Percentiles rank a stretch among this genome's conserved stretches.
Evolutionary conservation across 2,113 vertebrate genomes (phyloP).

Genomic region (Hystrix brachyura): DNA sequence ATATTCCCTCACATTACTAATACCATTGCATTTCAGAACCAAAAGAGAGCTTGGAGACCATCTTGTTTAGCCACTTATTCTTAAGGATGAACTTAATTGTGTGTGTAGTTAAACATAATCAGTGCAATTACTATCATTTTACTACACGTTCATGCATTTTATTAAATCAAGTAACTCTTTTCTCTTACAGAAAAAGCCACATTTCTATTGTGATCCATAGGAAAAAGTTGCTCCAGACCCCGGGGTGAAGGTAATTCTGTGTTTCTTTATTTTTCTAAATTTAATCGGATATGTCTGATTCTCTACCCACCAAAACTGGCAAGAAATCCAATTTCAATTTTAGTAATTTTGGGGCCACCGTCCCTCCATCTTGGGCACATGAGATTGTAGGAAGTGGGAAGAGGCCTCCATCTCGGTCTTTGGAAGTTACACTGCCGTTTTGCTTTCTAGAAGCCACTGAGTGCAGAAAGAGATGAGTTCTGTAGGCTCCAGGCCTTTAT

Average conservation of each 20-base stretch:
- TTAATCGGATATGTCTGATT: constrained; percentile 33
- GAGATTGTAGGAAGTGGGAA: neutral
- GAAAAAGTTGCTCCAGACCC: neutral
- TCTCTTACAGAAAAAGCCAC: constrained; percentile 53
- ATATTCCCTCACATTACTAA: neutral
- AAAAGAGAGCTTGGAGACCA: constrained; percentile 8
- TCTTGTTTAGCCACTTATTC: constrained; percentile 12
- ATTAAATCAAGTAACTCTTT: constrained; percentile 56
- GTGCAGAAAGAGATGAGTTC: neutral
- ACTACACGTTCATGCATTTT: constrained; percentile 20
- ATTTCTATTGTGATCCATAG: neutral
- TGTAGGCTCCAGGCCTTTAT: neutral
- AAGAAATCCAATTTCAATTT: neutral
- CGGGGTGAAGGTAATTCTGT: neutral
- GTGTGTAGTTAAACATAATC: constrained; percentile 16
- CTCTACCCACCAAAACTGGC: neutral
- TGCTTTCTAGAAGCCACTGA: neutral
- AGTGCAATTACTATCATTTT: constrained; percentile 52
- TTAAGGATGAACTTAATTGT: constrained; percentile 58
- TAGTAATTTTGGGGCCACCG: neutral
- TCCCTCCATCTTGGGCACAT: neutral
- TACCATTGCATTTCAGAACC: constrained; percentile 11
- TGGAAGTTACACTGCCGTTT: neutral
- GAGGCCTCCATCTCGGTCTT: neutral
- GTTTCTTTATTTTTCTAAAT: constrained; percentile 56